Evolutionary conservation across 2,113 vertebrate genomes (phyloP).

Genomic region (Erythrocercus mccallii): DNA sequence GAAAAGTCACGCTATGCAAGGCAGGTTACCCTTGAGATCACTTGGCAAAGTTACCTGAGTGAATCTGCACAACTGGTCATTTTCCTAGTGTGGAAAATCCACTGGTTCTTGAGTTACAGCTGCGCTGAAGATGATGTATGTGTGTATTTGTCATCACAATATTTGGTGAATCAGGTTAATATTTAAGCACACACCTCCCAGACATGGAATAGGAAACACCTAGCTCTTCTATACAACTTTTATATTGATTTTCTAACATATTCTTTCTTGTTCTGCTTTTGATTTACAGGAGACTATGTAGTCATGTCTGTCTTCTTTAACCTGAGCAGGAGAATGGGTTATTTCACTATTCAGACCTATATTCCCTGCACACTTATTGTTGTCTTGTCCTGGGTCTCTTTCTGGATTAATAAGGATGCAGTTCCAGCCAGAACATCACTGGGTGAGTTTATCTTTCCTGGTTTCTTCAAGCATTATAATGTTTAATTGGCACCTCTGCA

Average conservation of each 20-base stretch:
- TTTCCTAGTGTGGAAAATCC: background rate
- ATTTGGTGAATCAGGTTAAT: background rate
- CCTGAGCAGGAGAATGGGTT: constrained; percentile 97
- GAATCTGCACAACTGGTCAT: background rate
- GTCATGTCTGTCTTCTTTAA: constrained; percentile 98
- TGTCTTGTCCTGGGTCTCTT: constrained; percentile 97
- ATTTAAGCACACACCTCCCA: accelerated
- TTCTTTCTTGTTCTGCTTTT: background rate
- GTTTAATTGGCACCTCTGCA: background rate
- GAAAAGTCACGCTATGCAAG: background rate
- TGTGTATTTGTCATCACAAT: background rate
- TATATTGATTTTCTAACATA: background rate
- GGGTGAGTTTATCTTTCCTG: constrained; percentile 71
- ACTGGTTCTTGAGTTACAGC: background rate
- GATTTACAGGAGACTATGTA: constrained; percentile 90
- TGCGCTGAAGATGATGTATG: background rate
- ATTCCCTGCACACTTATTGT: constrained; percentile 98
- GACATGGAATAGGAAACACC: background rate
- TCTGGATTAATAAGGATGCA: constrained; percentile 99
- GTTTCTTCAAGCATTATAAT: background rate
- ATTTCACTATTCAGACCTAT: constrained; percentile 99
- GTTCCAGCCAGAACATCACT: constrained; percentile 96
- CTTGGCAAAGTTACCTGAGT: background rate
- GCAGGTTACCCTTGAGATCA: background rate
- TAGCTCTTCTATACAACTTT: background rate